phyloP scores from a whole-genome alignment of 2,797 vertebrate genomes.

The Staurois parvus region DNA sequence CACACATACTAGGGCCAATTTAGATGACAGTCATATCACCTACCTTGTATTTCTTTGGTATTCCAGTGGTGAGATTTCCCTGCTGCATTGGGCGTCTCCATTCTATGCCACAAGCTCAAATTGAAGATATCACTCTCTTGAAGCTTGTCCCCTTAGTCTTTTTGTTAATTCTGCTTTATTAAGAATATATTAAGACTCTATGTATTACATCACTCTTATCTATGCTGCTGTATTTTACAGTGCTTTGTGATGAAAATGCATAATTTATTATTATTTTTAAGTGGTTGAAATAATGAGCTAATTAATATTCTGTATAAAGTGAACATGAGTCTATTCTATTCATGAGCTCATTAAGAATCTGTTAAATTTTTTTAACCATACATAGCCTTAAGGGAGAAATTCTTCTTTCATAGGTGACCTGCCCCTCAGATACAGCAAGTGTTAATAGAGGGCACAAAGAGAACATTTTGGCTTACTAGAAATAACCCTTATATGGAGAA shows the following conservation, averaged over 20 bases:
- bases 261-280: neutral
- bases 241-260: neutral
- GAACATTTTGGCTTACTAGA: conserved; percentile 18
- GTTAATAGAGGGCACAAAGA: conserved; percentile 40
- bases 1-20: too few species aligned
- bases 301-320: conserved; percentile 35
- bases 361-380: conserved; percentile 19
- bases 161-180: too few species aligned
- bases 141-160: too few species aligned
- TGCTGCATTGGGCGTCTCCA: too few species aligned
- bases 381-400: conserved; percentile 2
- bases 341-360: conserved; percentile 43
- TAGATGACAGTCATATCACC: too few species aligned
- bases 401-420: conserved; percentile 13
- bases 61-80: too few species aligned
- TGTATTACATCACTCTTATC: too few species aligned
- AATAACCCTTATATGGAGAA: conserved; percentile 7
- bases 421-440: conserved; percentile 17
- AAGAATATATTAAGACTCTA: too few species aligned
- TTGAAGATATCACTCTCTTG: too few species aligned
- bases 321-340: conserved; percentile 28
- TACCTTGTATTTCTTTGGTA: too few species aligned
- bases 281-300: conserved; percentile 33
- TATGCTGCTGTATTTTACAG: neutral
- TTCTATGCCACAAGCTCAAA: too few species aligned